Evolutionary conservation across 1,140 invertebrate species (phyloP), one percentile per base, ranked within the genome.

Genomic region (Drosophila grimshawi): DNA sequence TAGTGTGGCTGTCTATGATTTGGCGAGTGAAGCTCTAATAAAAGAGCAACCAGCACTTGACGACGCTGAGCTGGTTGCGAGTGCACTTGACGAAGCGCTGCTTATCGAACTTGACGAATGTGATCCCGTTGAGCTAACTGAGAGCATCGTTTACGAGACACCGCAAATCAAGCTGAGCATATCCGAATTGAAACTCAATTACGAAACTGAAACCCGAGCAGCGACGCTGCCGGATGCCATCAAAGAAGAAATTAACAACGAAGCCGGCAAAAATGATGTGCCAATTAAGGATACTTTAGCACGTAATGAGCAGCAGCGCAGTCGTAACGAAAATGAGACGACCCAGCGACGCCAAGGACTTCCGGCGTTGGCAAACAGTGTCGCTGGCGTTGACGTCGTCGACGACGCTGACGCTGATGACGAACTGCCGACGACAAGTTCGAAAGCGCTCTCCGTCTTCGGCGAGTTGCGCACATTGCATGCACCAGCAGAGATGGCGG

Each of bases 91-190:
- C n/a, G n/a, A 32, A 46, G 67, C 10, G n/a, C 27, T 43, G 27
- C 7, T 32, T 5, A 33, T 33, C n/a, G 57, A 63, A 63, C 37
- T 37, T n/a, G 67, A 76, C 30, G 67, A 72, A 72, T 66, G 68
- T 39, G 74, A 85, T n/a, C 46, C 75, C 7, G 46, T 37, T 46
- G 45, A 29, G 33, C 55, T 61, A 5, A 10, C 43, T 35, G 37
- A 72, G 6, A 86, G 86, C 67, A 56, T 90, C 32, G 76, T 91
- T 33, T 90, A 86, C 43, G 90, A 91, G 57, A 91, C 90, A 5
- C 90, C 90, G 5, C 80, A 80, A 57, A 75, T 91, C 27, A 85
- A 90, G 29, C 64, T 91, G 46, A 91, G 62, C 48, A 91, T 91
- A 64, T 88, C 86, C 37, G 90, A 91, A 45, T 46, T 92, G 57